These are phyloP conservation scores for Diaphora mendica DNA, from an alignment of 2,888 invertebrate genomes.

Conservation along the genomic window DNA sequence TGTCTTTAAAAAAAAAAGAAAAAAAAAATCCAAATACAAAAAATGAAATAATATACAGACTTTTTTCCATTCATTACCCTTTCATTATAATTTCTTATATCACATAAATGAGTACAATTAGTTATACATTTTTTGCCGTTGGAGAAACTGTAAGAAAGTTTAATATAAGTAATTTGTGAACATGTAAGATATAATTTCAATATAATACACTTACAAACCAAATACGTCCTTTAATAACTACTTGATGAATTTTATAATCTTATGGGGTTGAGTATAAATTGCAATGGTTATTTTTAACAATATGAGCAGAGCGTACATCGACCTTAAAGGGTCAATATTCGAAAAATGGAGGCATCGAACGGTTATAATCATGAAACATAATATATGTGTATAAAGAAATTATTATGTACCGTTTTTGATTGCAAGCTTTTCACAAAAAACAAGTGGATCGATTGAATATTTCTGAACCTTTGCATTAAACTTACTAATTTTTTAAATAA, in stretches of 20 bases:
- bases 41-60: too few relatives aligned
- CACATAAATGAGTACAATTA: neutral
- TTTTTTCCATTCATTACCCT: too few relatives aligned
- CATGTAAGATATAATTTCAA: neutral
- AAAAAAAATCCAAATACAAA: too few relatives aligned
- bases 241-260: neutral
- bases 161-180: neutral
- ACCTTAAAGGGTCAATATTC: conserved; percentile 26
- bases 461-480: neutral
- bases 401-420: conserved; percentile 2
- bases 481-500: neutral
- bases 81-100: too few relatives aligned
- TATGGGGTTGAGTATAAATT: conserved; percentile 16
- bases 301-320: conserved; percentile 20
- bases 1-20: too few relatives aligned
- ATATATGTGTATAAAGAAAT: neutral
- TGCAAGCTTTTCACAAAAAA: neutral
- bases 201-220: neutral
- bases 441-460: neutral
- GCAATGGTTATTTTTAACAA: conserved; percentile 20
- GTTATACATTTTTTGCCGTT: neutral
- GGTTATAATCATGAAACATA: conserved; percentile 17
- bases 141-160: neutral
- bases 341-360: conserved; percentile 13
- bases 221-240: neutral